A percentile compares a stretch with the other conserved stretches of the same genome.
These are phyloP conservation scores for Agelas oroides DNA, from an alignment of 37 sponge, comb jelly and placozoan species.

Conservation along the genomic window DNA sequence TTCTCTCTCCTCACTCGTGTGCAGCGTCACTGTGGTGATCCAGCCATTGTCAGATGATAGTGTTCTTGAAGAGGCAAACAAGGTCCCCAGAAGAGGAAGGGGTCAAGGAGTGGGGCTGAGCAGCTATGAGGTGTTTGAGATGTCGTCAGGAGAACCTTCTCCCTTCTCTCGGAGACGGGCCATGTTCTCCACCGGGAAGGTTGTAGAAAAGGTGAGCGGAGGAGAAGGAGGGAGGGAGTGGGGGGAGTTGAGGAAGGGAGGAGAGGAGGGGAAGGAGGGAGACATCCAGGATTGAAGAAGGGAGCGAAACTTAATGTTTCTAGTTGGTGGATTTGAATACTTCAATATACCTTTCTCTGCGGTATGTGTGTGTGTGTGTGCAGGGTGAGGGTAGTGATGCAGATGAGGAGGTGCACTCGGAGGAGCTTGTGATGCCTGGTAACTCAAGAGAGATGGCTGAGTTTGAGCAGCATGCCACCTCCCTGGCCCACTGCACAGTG, in stretches of 20 bases:
- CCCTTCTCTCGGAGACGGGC: conserved; percentile 59
- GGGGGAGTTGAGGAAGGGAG: not conserved
- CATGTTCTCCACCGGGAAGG: conserved; percentile 22
- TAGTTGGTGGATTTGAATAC: too few relatives aligned
- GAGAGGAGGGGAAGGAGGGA: not conserved
- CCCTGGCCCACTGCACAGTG: conserved; percentile 26
- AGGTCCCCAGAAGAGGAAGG: not conserved
- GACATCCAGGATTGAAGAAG: not conserved
- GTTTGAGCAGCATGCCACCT: conserved; percentile 54
- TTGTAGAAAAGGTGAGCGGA: not conserved
- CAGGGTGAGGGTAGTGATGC: not conserved
- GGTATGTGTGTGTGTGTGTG: not conserved
- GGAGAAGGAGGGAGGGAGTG: not conserved
- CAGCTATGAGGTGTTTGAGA: conserved; percentile 6
- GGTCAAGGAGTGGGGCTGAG: not conserved
- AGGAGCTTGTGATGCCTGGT: conserved; percentile 70
- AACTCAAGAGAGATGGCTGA: conserved; percentile 63
- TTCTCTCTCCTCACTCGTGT: too few relatives aligned
- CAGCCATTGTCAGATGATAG: conserved; percentile 48
- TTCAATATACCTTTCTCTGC: not conserved
- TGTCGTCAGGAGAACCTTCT: conserved; percentile 10
- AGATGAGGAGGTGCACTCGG: conserved; percentile 24
- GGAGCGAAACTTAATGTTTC: too few relatives aligned
- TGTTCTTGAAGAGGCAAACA: conserved; percentile 23
- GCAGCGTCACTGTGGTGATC: conserved; percentile 16